Base-by-base conservation (phyloP, 2,888 invertebrate species). In the Drosophila yooni region DNA sequence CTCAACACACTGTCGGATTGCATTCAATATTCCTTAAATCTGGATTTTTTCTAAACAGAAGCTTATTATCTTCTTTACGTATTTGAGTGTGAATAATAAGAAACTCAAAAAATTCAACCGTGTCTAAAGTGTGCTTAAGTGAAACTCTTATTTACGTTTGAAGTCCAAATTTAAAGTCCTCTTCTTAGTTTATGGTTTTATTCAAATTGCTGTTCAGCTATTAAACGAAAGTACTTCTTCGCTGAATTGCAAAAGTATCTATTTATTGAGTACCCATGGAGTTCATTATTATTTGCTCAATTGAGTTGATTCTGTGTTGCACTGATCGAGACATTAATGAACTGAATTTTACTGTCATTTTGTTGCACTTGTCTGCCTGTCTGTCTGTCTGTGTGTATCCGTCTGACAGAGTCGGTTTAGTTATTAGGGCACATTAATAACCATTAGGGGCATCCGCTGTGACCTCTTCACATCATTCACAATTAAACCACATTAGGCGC, bases 401-500 rank as follows among this genome's bases (percentile, higher is more conserved):
- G 33, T 52, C 46, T 18, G 71, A 31, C 40, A 25, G 36, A 40
- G 36, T 21, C 46, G 34, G 62, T 60, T 68, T 77, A 68, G 68
- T 68, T 68, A 74, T 79, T 71, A 79, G 75, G 62, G 68, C 60
- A 72, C 82, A 79, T 81, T 81, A 82, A 81, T 81, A 80, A 82
- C 83, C 77, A 80, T 81, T 81, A 81, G 51, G 34, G 59, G 52
- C 58, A 53, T 76, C 59, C 66, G 65, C 64, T 57, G 31, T 54
- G 68, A 66, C 69, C 73, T 75, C 68, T 43, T 53, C 76, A 81
- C 82, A 81, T 86, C 85, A 87, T 84, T 86, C 88, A 87, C 88
- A 86, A 86, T 86, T 86, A 86, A 87, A 84, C 72, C 84, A 70
- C 88, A 86, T 89, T 87, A 80, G 75, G 68, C 70, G 75, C 70